Evolutionary conservation across 2,113 vertebrate genomes (phyloP), one percentile per base, ranked within the genome.

Genomic region (Eulemur macaco): DNA sequence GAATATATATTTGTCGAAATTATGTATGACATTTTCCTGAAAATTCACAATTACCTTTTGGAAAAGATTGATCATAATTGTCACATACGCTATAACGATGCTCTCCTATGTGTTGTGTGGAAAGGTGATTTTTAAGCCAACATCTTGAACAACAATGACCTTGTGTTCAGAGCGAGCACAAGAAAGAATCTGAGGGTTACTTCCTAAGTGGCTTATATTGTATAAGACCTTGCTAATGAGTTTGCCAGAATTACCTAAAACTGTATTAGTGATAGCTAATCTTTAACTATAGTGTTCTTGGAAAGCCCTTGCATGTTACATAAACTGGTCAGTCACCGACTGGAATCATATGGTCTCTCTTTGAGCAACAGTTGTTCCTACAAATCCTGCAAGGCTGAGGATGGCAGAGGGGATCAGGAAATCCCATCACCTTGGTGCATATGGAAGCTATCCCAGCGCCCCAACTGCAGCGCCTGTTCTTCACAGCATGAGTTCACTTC

Each of bases 401-500:
- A 96, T 86, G 92, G 95, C 84, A 93, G 81, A 14, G 52, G 60
- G 64, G 45, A 92, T 84, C 66, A 87, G 92, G 96, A 94, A 98
- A 97, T 86, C 45, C 95, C 91, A 27, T 94, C 83, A 60, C 92
- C 71, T 50, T 42, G 31, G 31, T 9, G 60, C 5, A 6, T 77
- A 92, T 94, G 87, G 96, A 92, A 98, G 78, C 47, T 89, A 97
- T 96, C 23, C 58, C 92, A 91, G 52, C 95, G 78, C 95, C 86
- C 94, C 64, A 47, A 69, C 92, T 91, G 74, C 56, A 87, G 64
- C 0, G 47, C 81, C 95, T 95, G 92, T 84, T 98, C 96, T 89
- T 95, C 97, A 47, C 97, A 95, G 98, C 6, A 0, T 89, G 94
- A 97, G 89, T 94, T 97, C 97, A 96, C 97, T 96, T 98, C 97